Evolutionary conservation across 2,888 invertebrate species (phyloP).

Genomic region (Xestia c-nigrum): DNA sequence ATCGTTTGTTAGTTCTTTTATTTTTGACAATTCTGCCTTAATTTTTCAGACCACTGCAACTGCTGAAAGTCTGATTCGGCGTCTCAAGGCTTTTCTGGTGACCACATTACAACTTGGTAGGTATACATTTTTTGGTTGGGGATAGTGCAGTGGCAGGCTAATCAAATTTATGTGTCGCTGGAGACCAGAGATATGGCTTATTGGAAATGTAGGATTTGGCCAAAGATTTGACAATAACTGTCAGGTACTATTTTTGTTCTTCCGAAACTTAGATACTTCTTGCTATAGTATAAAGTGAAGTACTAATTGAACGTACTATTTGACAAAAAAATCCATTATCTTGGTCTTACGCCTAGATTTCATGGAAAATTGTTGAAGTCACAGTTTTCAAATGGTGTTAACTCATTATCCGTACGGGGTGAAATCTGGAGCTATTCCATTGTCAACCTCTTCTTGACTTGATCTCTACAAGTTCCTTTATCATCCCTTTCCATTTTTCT

Average conservation of each 20-base stretch:
- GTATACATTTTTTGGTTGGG: too few species aligned
- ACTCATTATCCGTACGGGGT: not conserved
- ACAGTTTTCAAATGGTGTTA: slow-evolving; percentile 7
- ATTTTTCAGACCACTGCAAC: not conserved
- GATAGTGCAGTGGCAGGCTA: not conserved
- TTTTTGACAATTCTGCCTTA: not conserved
- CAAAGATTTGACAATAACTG: not conserved
- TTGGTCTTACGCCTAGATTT: not conserved
- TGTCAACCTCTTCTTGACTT: slow-evolving; percentile 73
- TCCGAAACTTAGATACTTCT: not conserved
- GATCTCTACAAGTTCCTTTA: slow-evolving; percentile 5
- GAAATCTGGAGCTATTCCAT: slow-evolving; percentile 14
- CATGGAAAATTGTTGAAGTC: not conserved
- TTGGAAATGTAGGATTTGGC: not conserved
- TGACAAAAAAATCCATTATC: not conserved
- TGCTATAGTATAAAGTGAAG: not conserved
- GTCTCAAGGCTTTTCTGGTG: not conserved
- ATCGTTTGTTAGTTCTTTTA: not conserved
- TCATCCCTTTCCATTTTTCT: slow-evolving; percentile 61
- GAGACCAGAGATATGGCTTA: not conserved
- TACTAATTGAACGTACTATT: not conserved
- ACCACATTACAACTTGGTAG: not conserved
- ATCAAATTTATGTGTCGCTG: not conserved
- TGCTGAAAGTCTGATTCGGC: not conserved
- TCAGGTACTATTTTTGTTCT: not conserved